Conservation (phyloP, 1,140 invertebrate species). For the Aphelenchoides avenae region DNA sequence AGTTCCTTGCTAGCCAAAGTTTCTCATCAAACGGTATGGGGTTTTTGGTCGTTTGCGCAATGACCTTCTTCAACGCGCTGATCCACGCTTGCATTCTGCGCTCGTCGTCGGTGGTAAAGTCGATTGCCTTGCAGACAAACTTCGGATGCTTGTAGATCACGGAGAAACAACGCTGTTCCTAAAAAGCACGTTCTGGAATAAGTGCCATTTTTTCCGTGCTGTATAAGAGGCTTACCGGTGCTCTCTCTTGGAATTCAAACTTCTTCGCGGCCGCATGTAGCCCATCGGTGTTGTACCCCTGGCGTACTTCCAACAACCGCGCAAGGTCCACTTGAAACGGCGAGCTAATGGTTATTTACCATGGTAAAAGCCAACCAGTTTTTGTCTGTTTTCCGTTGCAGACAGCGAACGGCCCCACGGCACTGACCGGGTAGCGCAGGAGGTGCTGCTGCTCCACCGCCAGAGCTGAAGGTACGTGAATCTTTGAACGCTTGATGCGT, state of each 20-base stretch:
- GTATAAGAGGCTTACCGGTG: constrained; percentile 34
- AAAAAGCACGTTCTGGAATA: no score
- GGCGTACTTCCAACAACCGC: constrained; percentile 50
- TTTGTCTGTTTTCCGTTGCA: no score
- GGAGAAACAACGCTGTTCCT: constrained; percentile 55
- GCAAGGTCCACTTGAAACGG: constrained; percentile 46
- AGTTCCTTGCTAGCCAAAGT: constrained; percentile 49
- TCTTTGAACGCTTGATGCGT: constrained; percentile 13
- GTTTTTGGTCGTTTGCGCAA: constrained; percentile 29
- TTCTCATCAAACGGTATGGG: constrained; percentile 50
- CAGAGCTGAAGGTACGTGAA: constrained; percentile 9
- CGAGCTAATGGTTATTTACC: no score
- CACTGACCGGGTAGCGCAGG: neutral
- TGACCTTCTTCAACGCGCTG: constrained; percentile 28
- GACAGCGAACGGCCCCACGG: neutral
- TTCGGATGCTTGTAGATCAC: constrained; percentile 52
- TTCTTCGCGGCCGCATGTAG: constrained; percentile 49
- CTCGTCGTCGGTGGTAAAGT: constrained; percentile 41
- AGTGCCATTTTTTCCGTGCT: no score
- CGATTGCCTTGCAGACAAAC: constrained; percentile 54
- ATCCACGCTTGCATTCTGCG: constrained; percentile 24
- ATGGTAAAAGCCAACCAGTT: no score
- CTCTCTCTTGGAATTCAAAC: constrained; percentile 45
- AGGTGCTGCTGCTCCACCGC: constrained; percentile 1
- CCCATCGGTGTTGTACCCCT: constrained; percentile 54